phyloP scores from a whole-genome alignment of 2,888 invertebrate species.

The Tetropium fuscum region DNA sequence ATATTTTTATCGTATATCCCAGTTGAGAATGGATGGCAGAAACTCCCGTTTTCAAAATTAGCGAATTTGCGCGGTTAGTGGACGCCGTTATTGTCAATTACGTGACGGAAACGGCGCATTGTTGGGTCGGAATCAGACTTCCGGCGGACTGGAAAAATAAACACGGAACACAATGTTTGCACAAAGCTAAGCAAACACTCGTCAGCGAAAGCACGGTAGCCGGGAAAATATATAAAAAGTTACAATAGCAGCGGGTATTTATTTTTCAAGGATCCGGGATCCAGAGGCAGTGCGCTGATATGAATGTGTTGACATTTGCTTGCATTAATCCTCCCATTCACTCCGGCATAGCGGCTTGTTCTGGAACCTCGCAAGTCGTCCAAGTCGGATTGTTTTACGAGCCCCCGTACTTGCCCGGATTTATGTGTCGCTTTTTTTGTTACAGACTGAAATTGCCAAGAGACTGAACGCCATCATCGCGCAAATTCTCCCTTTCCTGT shows the following conservation, averaged over 20 bases:
- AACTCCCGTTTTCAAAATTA: no score
- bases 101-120: slow-evolving; percentile 37
- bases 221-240: slow-evolving; percentile 55
- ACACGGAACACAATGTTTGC: slow-evolving; percentile 60
- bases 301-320: slow-evolving; percentile 53
- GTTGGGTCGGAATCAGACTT: slow-evolving; percentile 53
- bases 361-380: slow-evolving; percentile 9
- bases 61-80: slow-evolving; percentile 2
- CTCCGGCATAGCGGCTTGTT: slow-evolving; percentile 25
- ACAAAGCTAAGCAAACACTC: slow-evolving; percentile 60
- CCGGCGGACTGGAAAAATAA: slow-evolving; percentile 61
- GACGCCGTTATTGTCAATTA: slow-evolving; percentile 52
- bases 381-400: slow-evolving; percentile 5
- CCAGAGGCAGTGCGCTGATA: slow-evolving; percentile 47
- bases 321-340: slow-evolving; percentile 45
- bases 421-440: slow-evolving; percentile 57
- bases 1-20: no score
- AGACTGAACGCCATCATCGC: slow-evolving; percentile 96
- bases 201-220: slow-evolving; percentile 59
- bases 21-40: no score
- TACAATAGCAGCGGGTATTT: slow-evolving; percentile 54
- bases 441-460: slow-evolving; percentile 98
- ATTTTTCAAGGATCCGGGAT: slow-evolving; percentile 54
- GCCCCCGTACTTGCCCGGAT: slow-evolving; percentile 1
- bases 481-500: slow-evolving; percentile 95